These are phyloP conservation scores for Caenorhabditis sp. DNA, from an alignment of 2,888 invertebrate species.

Conservation along the genomic window DNA sequence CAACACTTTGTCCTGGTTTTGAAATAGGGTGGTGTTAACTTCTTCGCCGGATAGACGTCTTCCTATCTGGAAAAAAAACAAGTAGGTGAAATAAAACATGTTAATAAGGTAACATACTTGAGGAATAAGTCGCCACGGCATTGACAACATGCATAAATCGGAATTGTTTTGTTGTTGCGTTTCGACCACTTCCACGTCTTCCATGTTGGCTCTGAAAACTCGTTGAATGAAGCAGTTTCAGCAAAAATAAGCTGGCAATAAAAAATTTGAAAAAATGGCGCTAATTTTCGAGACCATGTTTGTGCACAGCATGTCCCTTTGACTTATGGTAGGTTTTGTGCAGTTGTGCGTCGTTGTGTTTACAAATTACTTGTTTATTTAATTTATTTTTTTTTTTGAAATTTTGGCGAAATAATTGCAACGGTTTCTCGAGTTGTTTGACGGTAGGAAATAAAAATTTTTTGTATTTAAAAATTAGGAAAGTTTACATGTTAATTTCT, in stretches of 20 bases:
- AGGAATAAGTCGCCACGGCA: constrained; percentile 31
- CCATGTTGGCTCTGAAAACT: background rate
- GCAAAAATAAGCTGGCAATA: background rate
- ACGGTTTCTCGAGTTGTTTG: too few relatives aligned
- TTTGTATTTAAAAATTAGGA: too few relatives aligned
- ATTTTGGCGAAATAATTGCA: too few relatives aligned
- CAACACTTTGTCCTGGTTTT: background rate
- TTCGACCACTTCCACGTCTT: background rate
- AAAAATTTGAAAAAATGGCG: background rate
- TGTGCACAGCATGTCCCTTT: background rate
- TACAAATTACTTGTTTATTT: background rate
- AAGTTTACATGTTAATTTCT: too few relatives aligned
- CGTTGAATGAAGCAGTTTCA: too few relatives aligned
- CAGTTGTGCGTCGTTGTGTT: background rate
- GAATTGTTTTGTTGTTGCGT: too few relatives aligned
- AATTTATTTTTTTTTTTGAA: background rate
- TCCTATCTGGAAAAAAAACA: constrained; percentile 11
- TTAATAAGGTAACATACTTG: constrained; percentile 5
- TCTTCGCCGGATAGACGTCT: constrained; percentile 7
- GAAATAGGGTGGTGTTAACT: background rate
- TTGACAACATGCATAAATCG: background rate
- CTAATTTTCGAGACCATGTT: background rate
- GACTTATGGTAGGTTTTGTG: background rate
- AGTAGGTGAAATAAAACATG: background rate
- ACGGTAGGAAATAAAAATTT: too few relatives aligned